Evolutionary conservation across 2,113 vertebrate genomes (phyloP), one percentile per base, ranked within the genome.

Genomic region (Mustela lutreola): DNA sequence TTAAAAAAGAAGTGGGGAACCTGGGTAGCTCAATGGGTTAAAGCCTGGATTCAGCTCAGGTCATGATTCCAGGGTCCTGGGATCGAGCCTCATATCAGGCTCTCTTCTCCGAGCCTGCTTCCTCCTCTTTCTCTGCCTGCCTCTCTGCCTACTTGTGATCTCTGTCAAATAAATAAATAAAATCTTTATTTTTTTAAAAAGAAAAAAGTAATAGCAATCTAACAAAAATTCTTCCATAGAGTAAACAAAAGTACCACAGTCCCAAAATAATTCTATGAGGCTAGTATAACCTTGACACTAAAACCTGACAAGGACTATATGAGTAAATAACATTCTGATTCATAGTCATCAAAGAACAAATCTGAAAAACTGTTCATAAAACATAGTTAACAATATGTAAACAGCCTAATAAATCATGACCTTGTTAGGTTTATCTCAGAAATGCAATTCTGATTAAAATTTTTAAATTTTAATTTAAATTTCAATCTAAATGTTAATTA

Each of bases 251-350:
- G 11, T 31, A 10, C 11, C 95, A 91, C 28, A 76, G 3, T 87
- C 31, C 39, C 48, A 7, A 92, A 93, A 81, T 91, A 18, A 89
- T 93, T 94, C 94, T 93, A 82, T 86, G 79, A 95, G 19, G 31
- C 12, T 50, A 76, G 4, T 50, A 65, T 85, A 95, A 79, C 33
- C 56, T 94, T 92, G 53, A 96, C 19, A 87, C 65, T 7, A 86
- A 97, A 95, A 48, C 16, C 42, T 71, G 50, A 70, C 60, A 92
- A 92, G 28, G 39, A 84, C 22, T 71, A 31, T 53, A 63, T n/a
- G 62, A 95, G 79, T 18, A 89, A 92, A 95, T 67, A 88, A 92
- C 78, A 78, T 92, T 97, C 62, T 90, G 75, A 97, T 39, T 96
- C 94, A 93, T 63, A 7, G 48, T 39, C 93, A 75, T 33, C 11